Conservation (phyloP, 2,113 vertebrate genomes). For the Uropsilus gracilis region DNA sequence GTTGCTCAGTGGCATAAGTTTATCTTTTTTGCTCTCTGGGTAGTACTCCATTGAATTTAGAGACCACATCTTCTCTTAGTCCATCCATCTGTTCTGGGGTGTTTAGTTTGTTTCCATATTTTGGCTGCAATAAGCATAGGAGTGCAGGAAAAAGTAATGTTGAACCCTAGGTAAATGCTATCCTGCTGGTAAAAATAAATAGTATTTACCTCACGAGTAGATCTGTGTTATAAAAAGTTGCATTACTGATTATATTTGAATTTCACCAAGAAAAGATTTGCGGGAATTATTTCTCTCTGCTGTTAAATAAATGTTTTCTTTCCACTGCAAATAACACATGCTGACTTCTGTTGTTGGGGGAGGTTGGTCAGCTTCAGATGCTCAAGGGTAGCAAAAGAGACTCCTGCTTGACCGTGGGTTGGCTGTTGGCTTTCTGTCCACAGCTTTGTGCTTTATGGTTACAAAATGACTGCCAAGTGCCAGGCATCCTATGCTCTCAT, state of each 20-base stretch:
- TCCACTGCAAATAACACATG: background rate
- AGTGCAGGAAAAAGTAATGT: background rate
- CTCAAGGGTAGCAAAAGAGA: background rate
- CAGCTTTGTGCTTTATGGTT: background rate
- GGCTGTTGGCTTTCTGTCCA: background rate
- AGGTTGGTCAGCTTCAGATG: background rate
- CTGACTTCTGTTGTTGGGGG: background rate
- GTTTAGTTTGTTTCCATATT: no score
- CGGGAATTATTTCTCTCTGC: slow-evolving; percentile 18
- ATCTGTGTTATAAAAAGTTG: background rate
- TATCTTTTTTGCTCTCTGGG: no score
- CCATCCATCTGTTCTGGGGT: no score
- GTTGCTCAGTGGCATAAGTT: no score
- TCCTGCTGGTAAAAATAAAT: background rate
- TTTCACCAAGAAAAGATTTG: slow-evolving; percentile 13
- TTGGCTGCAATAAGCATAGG: background rate
- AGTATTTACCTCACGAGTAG: background rate
- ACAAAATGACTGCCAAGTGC: background rate
- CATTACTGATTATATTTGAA: slow-evolving; percentile 6
- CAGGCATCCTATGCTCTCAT: background rate
- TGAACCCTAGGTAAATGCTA: background rate
- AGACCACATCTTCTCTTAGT: no score
- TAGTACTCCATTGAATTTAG: no score
- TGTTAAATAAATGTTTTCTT: background rate
- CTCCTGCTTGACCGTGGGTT: background rate